phyloP scores from a whole-genome alignment of 2,797 vertebrate species.

The Setipinna tenuifilis region DNA sequence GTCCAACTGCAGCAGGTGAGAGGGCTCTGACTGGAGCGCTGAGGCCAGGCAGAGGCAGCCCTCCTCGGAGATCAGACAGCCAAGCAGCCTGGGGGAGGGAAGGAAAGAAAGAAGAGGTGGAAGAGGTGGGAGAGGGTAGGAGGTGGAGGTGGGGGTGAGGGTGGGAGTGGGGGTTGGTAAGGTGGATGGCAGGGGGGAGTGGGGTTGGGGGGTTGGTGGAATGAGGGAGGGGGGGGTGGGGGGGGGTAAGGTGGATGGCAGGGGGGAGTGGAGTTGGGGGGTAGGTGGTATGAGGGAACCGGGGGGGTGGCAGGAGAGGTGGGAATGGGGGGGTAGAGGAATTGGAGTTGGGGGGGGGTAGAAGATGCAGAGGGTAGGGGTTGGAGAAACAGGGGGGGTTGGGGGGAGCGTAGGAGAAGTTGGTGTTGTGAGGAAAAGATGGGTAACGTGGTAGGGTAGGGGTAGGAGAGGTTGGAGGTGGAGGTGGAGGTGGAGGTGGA shows the following conservation, averaged over 20 bases:
- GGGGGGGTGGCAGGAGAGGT: too few relatives aligned
- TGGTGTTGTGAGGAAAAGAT: too few relatives aligned
- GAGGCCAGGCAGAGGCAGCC: slow-evolving; percentile 34
- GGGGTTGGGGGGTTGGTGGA: neutral
- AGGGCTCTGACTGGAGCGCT: slow-evolving; percentile 26
- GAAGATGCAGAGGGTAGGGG: neutral
- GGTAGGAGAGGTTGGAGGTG: neutral
- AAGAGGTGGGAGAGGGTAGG: neutral
- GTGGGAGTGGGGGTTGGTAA: neutral
- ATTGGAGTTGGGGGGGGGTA: too few relatives aligned
- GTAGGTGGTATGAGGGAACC: too few relatives aligned
- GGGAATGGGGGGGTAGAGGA: neutral
- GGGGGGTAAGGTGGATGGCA: neutral
- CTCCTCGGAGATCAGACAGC: slow-evolving; percentile 30
- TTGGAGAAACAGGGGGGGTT: too few relatives aligned
- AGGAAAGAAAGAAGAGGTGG: too few relatives aligned
- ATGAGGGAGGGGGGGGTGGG: neutral
- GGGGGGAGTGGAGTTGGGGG: too few relatives aligned
- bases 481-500: too few relatives aligned
- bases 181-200: neutral
- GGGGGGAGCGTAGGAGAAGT: too few relatives aligned
- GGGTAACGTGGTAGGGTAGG: neutral
- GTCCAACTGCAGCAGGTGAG: slow-evolving; percentile 35
- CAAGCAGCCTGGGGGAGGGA: slow-evolving; percentile 4
- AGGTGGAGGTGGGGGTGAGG: neutral